These are phyloP conservation scores for Nowickia ferox DNA, from an alignment of 2,888 invertebrate species.

Conservation along the genomic window DNA sequence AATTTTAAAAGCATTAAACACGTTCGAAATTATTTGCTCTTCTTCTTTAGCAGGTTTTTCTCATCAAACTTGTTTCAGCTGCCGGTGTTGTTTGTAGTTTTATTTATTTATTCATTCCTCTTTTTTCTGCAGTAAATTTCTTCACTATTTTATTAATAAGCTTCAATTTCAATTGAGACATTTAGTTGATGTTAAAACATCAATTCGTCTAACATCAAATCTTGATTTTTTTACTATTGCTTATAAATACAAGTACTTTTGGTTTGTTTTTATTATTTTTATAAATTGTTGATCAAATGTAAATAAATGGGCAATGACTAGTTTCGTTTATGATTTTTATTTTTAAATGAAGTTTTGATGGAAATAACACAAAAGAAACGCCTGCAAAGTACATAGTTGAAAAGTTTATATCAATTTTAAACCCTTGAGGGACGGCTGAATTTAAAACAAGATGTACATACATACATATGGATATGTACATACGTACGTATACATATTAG, in stretches of 20 bases:
- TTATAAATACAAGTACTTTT: not conserved
- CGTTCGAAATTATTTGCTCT: constrained; percentile 12
- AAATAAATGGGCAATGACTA: constrained; percentile 51
- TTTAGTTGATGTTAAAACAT: not conserved
- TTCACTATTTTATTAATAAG: not conserved
- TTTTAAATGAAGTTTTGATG: not conserved
- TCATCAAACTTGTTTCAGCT: constrained; percentile 19
- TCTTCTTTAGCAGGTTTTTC: constrained; percentile 29
- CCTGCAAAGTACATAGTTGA: constrained; percentile 28
- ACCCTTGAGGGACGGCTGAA: not conserved
- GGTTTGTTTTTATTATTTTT: constrained; percentile 37
- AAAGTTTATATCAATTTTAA: constrained; percentile 35
- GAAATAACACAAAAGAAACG: not conserved
- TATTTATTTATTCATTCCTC: not conserved
- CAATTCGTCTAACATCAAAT: constrained; percentile 40
- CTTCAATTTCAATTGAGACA: not conserved
- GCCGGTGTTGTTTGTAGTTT: constrained; percentile 41
- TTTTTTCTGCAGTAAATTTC: not conserved
- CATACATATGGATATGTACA: too few species aligned
- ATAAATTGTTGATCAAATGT: constrained; percentile 35
- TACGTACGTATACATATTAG: too few species aligned
- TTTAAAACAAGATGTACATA: not conserved
- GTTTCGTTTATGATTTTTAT: constrained; percentile 8
- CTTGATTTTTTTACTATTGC: not conserved
- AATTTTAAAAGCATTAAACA: not conserved